These are phyloP conservation scores for Saxicola maurus DNA, from an alignment of 2,797 vertebrate species.

Conservation along the genomic window DNA sequence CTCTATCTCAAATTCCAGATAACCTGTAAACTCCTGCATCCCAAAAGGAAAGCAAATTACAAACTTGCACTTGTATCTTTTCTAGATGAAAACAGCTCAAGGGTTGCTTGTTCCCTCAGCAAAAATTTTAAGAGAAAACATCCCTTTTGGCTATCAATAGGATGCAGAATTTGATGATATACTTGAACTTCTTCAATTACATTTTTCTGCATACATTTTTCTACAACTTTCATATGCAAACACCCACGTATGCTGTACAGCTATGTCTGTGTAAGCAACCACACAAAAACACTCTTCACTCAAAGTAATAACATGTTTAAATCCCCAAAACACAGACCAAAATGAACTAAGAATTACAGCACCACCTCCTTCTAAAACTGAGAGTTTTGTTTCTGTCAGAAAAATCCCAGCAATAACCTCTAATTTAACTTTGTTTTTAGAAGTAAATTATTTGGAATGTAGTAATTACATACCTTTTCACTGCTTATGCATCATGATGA, in stretches of 20 bases:
- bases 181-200: background rate
- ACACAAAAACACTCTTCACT: background rate
- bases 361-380: background rate
- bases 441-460: background rate
- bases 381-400: background rate
- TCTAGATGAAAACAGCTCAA: background rate
- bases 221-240: background rate
- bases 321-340: background rate
- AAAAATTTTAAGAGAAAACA: background rate
- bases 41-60: background rate
- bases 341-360: background rate
- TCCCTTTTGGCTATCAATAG: background rate
- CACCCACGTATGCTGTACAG: rapidly evolving
- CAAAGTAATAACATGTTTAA: background rate
- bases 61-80: background rate
- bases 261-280: background rate
- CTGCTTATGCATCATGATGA: background rate
- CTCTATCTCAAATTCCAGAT: background rate
- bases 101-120: background rate
- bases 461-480: slow-evolving; percentile 11
- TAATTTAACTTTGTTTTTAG: background rate
- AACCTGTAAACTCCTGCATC: background rate
- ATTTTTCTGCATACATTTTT: background rate
- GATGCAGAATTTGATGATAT: background rate
- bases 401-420: background rate